Evolutionary conservation across 2,113 vertebrate species (phyloP), one percentile per base, ranked within the genome.

Genomic region (Taurulus bubalis): DNA sequence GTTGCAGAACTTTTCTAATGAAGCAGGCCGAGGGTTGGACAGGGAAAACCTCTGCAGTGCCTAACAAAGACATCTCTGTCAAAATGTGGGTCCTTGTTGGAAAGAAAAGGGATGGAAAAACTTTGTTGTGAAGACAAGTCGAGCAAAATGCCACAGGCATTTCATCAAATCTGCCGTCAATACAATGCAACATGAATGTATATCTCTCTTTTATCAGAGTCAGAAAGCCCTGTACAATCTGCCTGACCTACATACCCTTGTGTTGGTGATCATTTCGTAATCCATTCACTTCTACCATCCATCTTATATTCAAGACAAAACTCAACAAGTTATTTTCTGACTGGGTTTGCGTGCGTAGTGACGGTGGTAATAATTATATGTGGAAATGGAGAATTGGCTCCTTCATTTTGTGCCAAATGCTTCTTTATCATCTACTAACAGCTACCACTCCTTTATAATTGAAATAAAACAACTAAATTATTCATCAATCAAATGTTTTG

Each of bases 291-390:
- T 74, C 59, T 40, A 36, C 66, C 68, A n/a, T 77, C n/a, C 36
- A 68, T 66, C 60, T 66, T 28, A 53, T 79, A 40, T 16, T 63
- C 69, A 83, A 75, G 71, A 62, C 82, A 76, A 73, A 87, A 84
- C 82, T 64, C 51, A 85, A 75, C 78, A 79, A 36, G 84, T 73
- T 69, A 11, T n/a, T 68, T 64, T 86, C 71, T 28, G 71, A 24
- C 53, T 56, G 38, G 53, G 14, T 51, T 86, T 87, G 84, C 77
- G 38, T 89, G 81, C 60, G 6, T 55, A 40, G 32, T 77, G 11
- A 73, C n/a, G 6, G 6, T 75, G 80, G 45, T 87, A 82, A 88
- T 87, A 81, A 85, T 89, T 74, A 80, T 63, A 82, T 78, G 64
- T 2, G 45, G 72, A 85, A 66, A 34, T 79, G 6, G 85, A 71